Evolutionary conservation across 2,113 vertebrate species (phyloP).

Genomic region (Apeltes quadracus): DNA sequence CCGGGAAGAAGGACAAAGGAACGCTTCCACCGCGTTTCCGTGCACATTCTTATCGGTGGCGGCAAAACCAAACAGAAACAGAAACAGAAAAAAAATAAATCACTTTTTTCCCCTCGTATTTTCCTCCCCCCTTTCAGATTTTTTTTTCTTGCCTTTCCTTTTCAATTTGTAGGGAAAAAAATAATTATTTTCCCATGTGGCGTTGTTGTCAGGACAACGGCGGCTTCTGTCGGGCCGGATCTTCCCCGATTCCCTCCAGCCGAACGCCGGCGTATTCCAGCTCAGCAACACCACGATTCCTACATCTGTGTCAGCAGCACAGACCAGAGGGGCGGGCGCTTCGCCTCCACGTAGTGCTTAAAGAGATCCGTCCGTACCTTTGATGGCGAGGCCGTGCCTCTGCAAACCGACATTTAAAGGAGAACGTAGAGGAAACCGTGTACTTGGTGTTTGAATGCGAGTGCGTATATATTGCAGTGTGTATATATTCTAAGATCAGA

Average conservation of each 20-base stretch:
- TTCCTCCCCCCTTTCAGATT: conserved; percentile 5
- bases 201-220: conserved; percentile 35
- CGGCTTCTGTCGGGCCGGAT: conserved; percentile 40
- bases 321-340: conserved; percentile 15
- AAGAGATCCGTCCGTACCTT: conserved; percentile 60
- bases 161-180: background rate
- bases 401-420: conserved; percentile 30
- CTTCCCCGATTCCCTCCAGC: conserved; percentile 23
- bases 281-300: conserved; percentile 31
- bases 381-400: conserved; percentile 29
- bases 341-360: conserved; percentile 55
- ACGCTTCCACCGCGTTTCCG: conserved; percentile 13
- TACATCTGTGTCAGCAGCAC: conserved; percentile 7
- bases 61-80: conserved; percentile 33
- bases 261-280: background rate
- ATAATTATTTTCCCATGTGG: conserved; percentile 1
- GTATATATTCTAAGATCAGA: conserved; percentile 25
- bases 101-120: conserved; percentile 58
- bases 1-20: conserved; percentile 19
- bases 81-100: conserved; percentile 66
- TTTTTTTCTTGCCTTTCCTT: conserved; percentile 21
- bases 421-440: conserved; percentile 23
- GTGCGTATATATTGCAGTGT: conserved; percentile 45
- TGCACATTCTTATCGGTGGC: conserved; percentile 33
- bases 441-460: conserved; percentile 23